A percentile compares a stretch with the other conserved stretches of the same genome.
These are phyloP conservation scores for Lasioglossum zephyrum DNA, from an alignment of 2,888 invertebrate genomes.

Conservation along the genomic window DNA sequence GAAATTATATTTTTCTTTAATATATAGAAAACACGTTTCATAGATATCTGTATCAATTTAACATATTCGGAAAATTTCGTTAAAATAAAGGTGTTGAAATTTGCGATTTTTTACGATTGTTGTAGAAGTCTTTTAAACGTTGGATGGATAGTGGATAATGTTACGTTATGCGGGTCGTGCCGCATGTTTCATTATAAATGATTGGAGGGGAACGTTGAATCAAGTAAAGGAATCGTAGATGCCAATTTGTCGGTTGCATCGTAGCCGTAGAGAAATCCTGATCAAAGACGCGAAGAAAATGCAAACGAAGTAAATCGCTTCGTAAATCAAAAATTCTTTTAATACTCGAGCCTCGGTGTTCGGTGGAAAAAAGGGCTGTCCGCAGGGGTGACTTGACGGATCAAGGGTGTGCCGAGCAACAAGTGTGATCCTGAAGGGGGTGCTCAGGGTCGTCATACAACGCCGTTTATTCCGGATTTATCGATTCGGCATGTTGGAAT, in stretches of 20 bases:
- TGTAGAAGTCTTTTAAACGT: no score
- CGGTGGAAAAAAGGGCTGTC: conserved; percentile 65
- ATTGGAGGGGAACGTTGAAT: not conserved
- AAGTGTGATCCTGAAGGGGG: conserved; percentile 81
- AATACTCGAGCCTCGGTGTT: conserved; percentile 62
- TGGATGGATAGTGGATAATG: no score
- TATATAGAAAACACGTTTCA: no score
- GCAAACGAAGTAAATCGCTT: conserved; percentile 68
- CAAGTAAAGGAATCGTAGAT: not conserved
- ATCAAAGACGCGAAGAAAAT: conserved; percentile 39
- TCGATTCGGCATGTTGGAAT: conserved; percentile 60
- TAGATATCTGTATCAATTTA: no score
- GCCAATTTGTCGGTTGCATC: not conserved
- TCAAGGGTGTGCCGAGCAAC: conserved; percentile 79
- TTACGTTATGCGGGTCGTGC: no score
- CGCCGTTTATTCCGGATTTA: conserved; percentile 67
- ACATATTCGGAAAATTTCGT: no score
- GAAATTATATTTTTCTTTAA: no score
- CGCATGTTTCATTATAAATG: no score
- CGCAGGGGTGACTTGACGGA: conserved; percentile 67
- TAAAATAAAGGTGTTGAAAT: no score
- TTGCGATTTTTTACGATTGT: no score
- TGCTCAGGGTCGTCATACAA: conserved; percentile 61
- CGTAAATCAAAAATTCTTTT: conserved; percentile 74
- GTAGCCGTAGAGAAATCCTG: conserved; percentile 22